These are phyloP conservation scores for Cephalopachus bancanus DNA, from an alignment of 2,797 vertebrate species.

Conservation along the genomic window DNA sequence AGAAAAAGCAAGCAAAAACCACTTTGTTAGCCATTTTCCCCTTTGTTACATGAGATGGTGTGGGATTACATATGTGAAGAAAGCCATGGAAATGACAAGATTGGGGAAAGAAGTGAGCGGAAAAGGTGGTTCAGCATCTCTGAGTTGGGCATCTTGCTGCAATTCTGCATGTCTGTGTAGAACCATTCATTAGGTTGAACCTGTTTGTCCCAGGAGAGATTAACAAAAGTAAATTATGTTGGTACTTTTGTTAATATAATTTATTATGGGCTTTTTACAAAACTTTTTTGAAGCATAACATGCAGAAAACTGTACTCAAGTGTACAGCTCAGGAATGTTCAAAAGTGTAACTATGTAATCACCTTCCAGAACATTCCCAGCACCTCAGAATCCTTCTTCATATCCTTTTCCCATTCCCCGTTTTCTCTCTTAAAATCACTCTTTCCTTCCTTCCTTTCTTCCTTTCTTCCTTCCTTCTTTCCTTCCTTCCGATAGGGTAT, in stretches of 20 bases:
- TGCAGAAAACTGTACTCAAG: background rate
- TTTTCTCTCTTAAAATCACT: background rate
- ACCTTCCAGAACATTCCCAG: background rate
- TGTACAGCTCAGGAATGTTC: background rate
- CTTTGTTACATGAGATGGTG: conserved; percentile 14
- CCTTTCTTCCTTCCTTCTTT: no score
- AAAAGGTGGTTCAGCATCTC: background rate
- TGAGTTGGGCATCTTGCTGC: background rate
- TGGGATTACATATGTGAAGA: background rate
- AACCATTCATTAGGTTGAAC: background rate
- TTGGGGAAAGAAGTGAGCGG: background rate
- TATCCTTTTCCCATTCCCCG: background rate
- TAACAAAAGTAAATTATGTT: background rate
- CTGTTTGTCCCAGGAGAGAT: background rate
- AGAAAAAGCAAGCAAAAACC: background rate
- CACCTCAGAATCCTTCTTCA: background rate
- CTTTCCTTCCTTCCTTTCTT: no score
- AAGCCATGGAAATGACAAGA: background rate
- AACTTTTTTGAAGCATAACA: background rate
- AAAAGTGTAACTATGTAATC: background rate
- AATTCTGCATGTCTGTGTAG: background rate
- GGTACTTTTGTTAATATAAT: background rate
- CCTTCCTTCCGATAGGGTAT: no score
- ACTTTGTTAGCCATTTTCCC: background rate
- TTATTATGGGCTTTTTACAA: background rate